A percentile compares a stretch with the other conserved stretches of the same genome.
Conservation (phyloP, 2,888 invertebrate genomes). For the Acanthosepion pharaonis region DNA sequence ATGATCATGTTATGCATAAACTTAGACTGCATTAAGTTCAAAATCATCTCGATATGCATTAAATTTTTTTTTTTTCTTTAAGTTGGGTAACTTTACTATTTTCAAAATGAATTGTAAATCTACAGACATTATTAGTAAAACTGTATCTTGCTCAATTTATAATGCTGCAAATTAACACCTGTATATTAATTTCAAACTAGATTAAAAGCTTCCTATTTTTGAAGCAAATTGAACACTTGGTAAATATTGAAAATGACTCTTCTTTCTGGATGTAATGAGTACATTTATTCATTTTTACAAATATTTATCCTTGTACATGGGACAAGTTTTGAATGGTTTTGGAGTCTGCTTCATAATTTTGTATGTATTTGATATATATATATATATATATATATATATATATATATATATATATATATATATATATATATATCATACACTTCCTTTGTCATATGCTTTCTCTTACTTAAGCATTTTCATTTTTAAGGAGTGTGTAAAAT, state of each 20-base stretch:
- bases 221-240: not conserved
- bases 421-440: too few species aligned
- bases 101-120: not conserved
- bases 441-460: not conserved
- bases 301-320: not conserved
- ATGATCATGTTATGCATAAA: too few species aligned
- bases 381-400: too few species aligned
- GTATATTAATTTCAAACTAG: not conserved
- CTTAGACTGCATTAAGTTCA: too few species aligned
- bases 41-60: too few species aligned
- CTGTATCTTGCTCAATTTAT: not conserved
- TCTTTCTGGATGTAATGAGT: not conserved
- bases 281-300: not conserved
- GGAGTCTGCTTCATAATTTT: not conserved
- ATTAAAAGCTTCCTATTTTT: not conserved
- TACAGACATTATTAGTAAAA: not conserved
- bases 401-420: too few species aligned
- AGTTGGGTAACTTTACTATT: not conserved
- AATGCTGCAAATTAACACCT: not conserved
- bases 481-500: not conserved
- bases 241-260: not conserved
- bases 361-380: not conserved
- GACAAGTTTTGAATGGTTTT: not conserved
- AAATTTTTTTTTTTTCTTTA: not conserved
- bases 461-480: not conserved